Conservation (phyloP, 2,113 vertebrate species). For the Mustelus asterias region DNA sequence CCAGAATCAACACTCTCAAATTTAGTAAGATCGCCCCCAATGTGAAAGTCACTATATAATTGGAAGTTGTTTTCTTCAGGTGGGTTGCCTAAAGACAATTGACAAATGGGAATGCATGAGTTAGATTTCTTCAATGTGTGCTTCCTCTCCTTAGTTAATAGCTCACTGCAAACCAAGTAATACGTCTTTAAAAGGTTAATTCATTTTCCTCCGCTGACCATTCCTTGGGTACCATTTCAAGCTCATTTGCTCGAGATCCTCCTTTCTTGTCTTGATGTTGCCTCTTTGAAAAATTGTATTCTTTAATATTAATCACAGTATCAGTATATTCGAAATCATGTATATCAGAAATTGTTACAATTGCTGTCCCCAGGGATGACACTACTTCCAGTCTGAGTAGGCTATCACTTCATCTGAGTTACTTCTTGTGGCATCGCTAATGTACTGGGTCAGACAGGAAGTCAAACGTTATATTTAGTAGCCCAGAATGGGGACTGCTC, state of each 20-base stretch:
- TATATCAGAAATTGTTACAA: not conserved
- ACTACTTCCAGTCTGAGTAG: not conserved
- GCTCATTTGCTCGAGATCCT: not conserved
- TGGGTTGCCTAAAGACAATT: not conserved
- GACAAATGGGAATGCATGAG: not conserved
- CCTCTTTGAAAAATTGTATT: not conserved
- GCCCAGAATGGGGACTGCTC: not conserved
- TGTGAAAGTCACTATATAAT: not conserved
- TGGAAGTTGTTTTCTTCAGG: no score
- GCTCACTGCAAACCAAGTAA: not conserved
- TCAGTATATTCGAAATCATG: not conserved
- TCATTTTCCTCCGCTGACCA: not conserved
- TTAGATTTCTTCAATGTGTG: not conserved
- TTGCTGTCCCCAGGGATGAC: not conserved
- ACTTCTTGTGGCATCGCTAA: not conserved
- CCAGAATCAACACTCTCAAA: no score
- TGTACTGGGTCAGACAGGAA: not conserved
- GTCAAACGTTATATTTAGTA: not conserved
- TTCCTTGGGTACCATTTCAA: not conserved
- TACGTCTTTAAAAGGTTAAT: not conserved
- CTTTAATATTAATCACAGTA: not conserved
- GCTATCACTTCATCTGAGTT: not conserved
- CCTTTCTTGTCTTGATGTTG: not conserved
- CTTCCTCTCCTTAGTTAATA: not conserved
- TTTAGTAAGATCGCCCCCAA: no score